Conservation (phyloP, 2,888 invertebrate genomes). For the Stegana nigrithorax region DNA sequence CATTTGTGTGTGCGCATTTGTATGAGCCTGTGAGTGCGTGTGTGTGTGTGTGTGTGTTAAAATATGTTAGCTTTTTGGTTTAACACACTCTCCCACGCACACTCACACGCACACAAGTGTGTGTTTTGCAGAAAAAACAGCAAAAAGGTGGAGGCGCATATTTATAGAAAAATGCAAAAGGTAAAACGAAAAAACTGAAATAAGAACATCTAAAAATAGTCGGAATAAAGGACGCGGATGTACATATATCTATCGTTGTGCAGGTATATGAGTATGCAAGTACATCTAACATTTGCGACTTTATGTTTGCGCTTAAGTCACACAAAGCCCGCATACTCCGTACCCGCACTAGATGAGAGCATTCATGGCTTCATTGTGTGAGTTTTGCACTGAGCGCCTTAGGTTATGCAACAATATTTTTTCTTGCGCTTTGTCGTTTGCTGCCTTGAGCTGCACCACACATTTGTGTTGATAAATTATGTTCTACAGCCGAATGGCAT, state of each 20-base stretch:
- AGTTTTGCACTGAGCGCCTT: background rate
- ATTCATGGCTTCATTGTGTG: background rate
- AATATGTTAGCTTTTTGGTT: slow-evolving; percentile 61
- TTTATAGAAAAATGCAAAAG: slow-evolving; percentile 43
- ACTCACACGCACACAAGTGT: too few species aligned
- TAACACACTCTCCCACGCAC: slow-evolving; percentile 43
- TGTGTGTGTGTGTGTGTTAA: slow-evolving; percentile 46
- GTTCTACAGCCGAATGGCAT: background rate
- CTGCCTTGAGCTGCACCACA: background rate
- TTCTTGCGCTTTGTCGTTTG: background rate
- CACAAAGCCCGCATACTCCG: background rate
- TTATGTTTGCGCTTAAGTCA: background rate
- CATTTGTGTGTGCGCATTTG: too few species aligned
- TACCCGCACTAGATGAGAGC: too few species aligned
- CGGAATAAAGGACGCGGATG: slow-evolving; percentile 38
- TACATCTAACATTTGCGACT: slow-evolving; percentile 6
- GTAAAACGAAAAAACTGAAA: slow-evolving; percentile 20
- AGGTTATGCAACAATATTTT: slow-evolving; percentile 3
- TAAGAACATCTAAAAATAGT: slow-evolving; percentile 23
- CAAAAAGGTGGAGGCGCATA: slow-evolving; percentile 53
- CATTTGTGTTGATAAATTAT: slow-evolving; percentile 8
- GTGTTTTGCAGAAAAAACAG: slow-evolving; percentile 34
- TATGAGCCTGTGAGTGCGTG: background rate
- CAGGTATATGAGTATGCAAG: background rate
- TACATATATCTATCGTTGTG: background rate